Evolutionary conservation across 2,888 invertebrate species (phyloP), one percentile per base, ranked within the genome.

Genomic region (Dimorphilus gyrociliatus): DNA sequence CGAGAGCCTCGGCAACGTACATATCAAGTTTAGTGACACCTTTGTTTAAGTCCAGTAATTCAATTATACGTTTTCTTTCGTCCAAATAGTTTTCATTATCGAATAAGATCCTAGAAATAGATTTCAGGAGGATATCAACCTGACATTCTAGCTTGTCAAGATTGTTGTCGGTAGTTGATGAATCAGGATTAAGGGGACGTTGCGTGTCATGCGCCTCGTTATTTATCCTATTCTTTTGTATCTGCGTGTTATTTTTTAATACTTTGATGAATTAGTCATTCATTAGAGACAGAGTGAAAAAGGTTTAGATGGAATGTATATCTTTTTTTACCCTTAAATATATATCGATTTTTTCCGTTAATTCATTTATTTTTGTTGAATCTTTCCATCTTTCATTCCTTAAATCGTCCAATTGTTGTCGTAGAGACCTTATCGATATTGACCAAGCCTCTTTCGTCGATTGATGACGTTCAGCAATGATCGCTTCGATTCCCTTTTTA

Each of bases 401-500:
- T 7, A 27, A 7, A 7, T 27, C 10, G 7, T n/a, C 12, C 5
- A 31, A 10, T 13, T 33, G 33, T 17, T n/a, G 16, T 8, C 18
- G 25, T n/a, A n/a, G n/a, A n/a, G n/a, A n/a, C n/a, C n/a, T n/a
- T n/a, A n/a, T n/a, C n/a, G n/a, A n/a, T n/a, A n/a, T n/a, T n/a
- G n/a, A n/a, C 8, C 29, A 32, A 5, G 33, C 29, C 15, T 33
- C 30, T 14, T 33, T 33, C 5, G 33, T 30, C 5, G 18, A 8
- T n/a, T 33, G 33, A 25, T 23, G 30, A 14, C 29, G 24, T 14
- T 17, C 12, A 4, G 30, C 33, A 5, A 33, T n/a, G n/a, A 33
- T 5, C 18, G 15, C 4, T 18, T 33, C 29, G 6, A 33, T 13
- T 21, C 30, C 33, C 14, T 31, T 33, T 12, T 33, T 31, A 7